A percentile compares a stretch with the other conserved stretches of the same genome.
phyloP scores from a whole-genome alignment of 1,140 invertebrate species.

The Caenorhabditis elegans region WBcel235 BX284604.4:3732501-3733000 shows the following conservation, averaged over 20 bases:
- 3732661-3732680: conserved; percentile 33
- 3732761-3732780: too few relatives aligned
- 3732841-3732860: too few relatives aligned
- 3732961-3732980: too few relatives aligned
- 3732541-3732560: conserved; percentile 34
- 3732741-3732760: too few relatives aligned
- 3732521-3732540: conserved; percentile 49
- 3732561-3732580: conserved; percentile 41
- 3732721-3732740: conserved; percentile 38
- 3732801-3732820: too few relatives aligned
- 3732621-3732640: conserved; percentile 20
- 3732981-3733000: too few relatives aligned
- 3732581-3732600: conserved; percentile 44
- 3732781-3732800: too few relatives aligned
- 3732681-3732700: conserved; percentile 37
- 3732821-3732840: too few relatives aligned
- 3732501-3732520: conserved; percentile 48
- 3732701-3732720: conserved; percentile 37
- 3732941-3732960: too few relatives aligned
- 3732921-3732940: too few relatives aligned
- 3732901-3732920: too few relatives aligned
- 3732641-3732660: conserved; percentile 7
- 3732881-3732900: too few relatives aligned
- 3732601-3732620: conserved; percentile 41
- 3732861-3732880: neutral